A percentile compares a stretch with the other conserved stretches of the same genome.
Conservation (phyloP, 2,797 vertebrate species). For the Catostomus latipinnis region DNA sequence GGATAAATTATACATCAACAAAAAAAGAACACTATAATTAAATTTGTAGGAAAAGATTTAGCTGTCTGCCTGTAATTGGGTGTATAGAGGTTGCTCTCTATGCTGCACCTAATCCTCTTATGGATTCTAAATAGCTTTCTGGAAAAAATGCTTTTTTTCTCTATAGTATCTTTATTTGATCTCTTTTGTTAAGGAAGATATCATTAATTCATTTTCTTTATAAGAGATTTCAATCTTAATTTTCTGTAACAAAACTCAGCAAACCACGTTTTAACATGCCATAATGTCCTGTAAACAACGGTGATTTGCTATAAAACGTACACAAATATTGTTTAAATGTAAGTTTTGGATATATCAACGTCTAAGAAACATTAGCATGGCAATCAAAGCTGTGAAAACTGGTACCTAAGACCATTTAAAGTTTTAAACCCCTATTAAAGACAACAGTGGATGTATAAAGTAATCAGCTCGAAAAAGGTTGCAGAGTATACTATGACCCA, state of each 20-base stretch:
- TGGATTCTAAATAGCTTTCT: slow-evolving; percentile 50
- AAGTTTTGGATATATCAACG: background rate
- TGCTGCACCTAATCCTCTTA: slow-evolving; percentile 67
- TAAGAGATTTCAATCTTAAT: too few relatives aligned
- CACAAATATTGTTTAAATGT: background rate
- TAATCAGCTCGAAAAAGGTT: background rate
- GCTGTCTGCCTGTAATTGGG: slow-evolving; percentile 30
- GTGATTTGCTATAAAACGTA: background rate
- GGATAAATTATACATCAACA: background rate
- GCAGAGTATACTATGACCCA: background rate
- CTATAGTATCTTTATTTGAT: slow-evolving; percentile 58
- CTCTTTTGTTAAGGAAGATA: slow-evolving; percentile 8
- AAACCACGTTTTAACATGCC: background rate
- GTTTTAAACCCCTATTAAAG: background rate
- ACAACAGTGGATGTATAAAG: background rate
- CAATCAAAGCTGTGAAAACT: slow-evolving; percentile 7
- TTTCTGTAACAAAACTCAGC: background rate
- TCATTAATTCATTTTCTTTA: background rate
- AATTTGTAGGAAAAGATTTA: background rate
- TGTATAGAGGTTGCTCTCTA: slow-evolving; percentile 46
- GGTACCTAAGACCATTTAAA: background rate
- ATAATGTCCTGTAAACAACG: background rate
- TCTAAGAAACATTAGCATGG: background rate
- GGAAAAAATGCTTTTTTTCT: slow-evolving; percentile 55
- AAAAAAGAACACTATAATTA: background rate